Percentiles rank a stretch among this genome's conserved stretches.
Evolutionary conservation across 1,140 invertebrate species (phyloP).

Genomic region (Pomacea maculata): DNA sequence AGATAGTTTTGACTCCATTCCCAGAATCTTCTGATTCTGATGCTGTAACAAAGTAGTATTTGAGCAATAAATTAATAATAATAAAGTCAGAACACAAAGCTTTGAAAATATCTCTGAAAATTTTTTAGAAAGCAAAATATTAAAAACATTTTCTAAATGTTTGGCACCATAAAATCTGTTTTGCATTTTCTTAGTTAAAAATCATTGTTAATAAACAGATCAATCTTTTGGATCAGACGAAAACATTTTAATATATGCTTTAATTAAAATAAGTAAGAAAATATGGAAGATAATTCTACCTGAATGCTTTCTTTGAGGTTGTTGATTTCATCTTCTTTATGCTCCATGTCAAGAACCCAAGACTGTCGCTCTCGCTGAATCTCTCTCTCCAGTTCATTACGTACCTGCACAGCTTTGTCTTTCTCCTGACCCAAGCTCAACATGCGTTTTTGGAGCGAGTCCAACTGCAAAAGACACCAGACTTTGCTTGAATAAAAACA

Average conservation of each 20-base stretch:
- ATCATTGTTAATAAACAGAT: too few relatives aligned
- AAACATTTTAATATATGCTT: too few relatives aligned
- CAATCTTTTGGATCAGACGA: too few relatives aligned
- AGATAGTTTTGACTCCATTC: slow-evolving; percentile 47
- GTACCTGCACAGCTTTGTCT: slow-evolving; percentile 50
- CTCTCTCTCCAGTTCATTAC: slow-evolving; percentile 54
- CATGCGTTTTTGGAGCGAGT: slow-evolving; percentile 47
- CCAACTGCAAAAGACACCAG: slow-evolving; percentile 39
- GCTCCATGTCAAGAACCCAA: slow-evolving; percentile 44
- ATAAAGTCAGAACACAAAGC: neutral
- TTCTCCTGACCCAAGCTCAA: slow-evolving; percentile 41
- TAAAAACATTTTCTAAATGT: too few relatives aligned
- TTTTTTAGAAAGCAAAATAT: neutral
- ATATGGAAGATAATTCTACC: slow-evolving; percentile 8
- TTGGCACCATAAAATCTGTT: too few relatives aligned
- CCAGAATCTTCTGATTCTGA: slow-evolving; percentile 34
- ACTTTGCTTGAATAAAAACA: neutral
- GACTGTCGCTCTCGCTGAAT: slow-evolving; percentile 49
- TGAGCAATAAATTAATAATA: neutral
- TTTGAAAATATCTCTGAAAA: neutral
- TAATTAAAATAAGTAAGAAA: too few relatives aligned
- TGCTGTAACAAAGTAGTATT: slow-evolving; percentile 24
- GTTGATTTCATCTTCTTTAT: slow-evolving; percentile 47
- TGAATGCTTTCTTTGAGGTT: slow-evolving; percentile 47
- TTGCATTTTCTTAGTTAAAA: too few relatives aligned